A percentile compares a stretch with the other conserved stretches of the same genome.
Conservation (phyloP, 2,797 vertebrate species). For the Euphonia xanthogaster region DNA sequence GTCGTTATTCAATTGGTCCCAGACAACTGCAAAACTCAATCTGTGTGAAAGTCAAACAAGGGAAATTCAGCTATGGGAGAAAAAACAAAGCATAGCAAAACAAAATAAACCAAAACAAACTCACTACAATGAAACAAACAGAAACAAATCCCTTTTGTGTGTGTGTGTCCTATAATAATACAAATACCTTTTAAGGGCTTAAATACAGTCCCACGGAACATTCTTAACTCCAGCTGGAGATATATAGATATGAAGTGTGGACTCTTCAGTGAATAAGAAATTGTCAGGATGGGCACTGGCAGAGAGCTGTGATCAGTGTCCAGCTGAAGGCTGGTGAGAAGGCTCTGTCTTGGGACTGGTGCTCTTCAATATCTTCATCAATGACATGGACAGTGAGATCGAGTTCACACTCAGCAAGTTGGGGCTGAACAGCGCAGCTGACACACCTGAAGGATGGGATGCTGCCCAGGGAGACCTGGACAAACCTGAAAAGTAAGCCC, state of each 20-base stretch:
- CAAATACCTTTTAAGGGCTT: background rate
- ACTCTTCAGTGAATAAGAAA: background rate
- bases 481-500: background rate
- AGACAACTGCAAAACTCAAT: background rate
- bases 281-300: background rate
- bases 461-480: no score
- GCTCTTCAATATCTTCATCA: background rate
- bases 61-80: background rate
- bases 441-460: background rate
- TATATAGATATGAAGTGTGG: background rate
- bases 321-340: background rate
- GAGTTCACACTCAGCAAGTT: accelerated
- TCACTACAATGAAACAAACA: background rate
- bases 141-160: background rate
- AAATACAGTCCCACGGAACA: background rate
- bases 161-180: background rate
- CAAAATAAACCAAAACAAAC: background rate
- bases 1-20: background rate
- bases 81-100: background rate
- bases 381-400: background rate
- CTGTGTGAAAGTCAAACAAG: background rate
- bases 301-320: background rate
- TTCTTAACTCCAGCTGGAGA: background rate
- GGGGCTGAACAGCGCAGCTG: background rate
- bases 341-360: background rate